These are phyloP conservation scores for Channa maculata DNA, from an alignment of 2,113 vertebrate species.

Conservation along the genomic window DNA sequence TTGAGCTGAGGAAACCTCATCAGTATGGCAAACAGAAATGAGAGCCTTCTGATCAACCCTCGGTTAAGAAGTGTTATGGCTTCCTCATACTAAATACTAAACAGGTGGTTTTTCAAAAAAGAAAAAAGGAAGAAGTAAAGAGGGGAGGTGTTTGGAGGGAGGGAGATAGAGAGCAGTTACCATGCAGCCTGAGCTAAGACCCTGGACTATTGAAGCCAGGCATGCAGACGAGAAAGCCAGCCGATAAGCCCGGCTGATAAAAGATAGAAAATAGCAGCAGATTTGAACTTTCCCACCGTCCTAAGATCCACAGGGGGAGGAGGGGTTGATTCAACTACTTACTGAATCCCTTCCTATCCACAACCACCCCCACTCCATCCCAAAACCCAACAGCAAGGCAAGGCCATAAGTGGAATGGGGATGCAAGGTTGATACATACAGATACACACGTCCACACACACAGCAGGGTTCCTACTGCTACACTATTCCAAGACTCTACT, in stretches of 20 bases:
- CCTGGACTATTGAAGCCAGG: slow-evolving; percentile 88
- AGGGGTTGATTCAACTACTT: slow-evolving; percentile 70
- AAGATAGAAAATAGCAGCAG: slow-evolving; percentile 97
- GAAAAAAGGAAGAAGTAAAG: slow-evolving; percentile 6
- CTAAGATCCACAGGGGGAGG: slow-evolving; percentile 75
- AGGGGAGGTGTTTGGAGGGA: slow-evolving; percentile 29
- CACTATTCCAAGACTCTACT: slow-evolving; percentile 20
- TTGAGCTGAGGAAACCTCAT: no score
- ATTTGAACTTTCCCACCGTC: slow-evolving; percentile 95
- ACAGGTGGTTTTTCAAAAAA: slow-evolving; percentile 54
- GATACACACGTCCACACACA: slow-evolving; percentile 6
- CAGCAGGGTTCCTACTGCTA: slow-evolving; percentile 21
- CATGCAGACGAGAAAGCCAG: slow-evolving; percentile 89
- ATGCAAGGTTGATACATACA: slow-evolving; percentile 45
- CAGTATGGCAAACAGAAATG: no score
- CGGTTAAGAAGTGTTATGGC: no score
- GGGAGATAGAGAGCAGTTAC: slow-evolving; percentile 59
- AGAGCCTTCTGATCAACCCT: no score
- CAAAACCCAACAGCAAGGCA: slow-evolving; percentile 50
- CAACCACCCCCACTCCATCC: slow-evolving; percentile 9
- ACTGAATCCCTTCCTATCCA: slow-evolving; percentile 75
- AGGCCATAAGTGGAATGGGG: slow-evolving; percentile 56
- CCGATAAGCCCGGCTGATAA: slow-evolving; percentile 91
- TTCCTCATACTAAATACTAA: neutral
- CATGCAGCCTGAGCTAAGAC: slow-evolving; percentile 84